Evolutionary conservation across 2,797 vertebrate genomes (phyloP).

Genomic region (Lerista edwardsae): DNA sequence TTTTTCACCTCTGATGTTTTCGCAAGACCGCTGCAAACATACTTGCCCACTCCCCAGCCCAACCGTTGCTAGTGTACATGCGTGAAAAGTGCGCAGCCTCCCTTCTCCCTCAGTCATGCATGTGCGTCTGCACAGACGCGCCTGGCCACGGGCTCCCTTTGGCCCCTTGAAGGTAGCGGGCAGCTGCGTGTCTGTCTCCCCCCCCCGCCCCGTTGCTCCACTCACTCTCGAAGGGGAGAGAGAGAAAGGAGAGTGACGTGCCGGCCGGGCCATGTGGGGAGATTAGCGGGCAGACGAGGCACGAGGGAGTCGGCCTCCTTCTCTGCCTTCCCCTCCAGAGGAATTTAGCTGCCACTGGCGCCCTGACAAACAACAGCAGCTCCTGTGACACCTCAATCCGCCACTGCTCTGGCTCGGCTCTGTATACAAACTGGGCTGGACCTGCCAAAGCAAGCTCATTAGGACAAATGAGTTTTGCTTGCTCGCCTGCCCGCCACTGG

Average conservation of each 20-base stretch:
- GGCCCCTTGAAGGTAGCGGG: background rate
- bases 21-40: background rate
- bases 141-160: too few relatives aligned
- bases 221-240: background rate
- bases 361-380: background rate
- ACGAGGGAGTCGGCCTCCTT: background rate
- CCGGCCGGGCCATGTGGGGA: background rate
- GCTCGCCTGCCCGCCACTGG: too few relatives aligned
- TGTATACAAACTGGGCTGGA: background rate
- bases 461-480: background rate
- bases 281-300: background rate
- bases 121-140: too few relatives aligned
- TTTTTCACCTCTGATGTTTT: too few relatives aligned
- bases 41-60: too few relatives aligned
- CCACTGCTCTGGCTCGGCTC: background rate
- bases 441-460: conserved; percentile 4
- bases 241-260: background rate
- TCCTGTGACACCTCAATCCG: background rate
- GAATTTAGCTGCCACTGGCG: background rate
- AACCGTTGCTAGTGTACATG: background rate
- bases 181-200: too few relatives aligned
- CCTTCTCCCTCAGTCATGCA: background rate
- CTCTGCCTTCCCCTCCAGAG: background rate
- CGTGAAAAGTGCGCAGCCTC: background rate
- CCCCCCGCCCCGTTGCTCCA: background rate